phyloP scores from a whole-genome alignment of 2,113 vertebrate genomes.

The Indri indri region DNA sequence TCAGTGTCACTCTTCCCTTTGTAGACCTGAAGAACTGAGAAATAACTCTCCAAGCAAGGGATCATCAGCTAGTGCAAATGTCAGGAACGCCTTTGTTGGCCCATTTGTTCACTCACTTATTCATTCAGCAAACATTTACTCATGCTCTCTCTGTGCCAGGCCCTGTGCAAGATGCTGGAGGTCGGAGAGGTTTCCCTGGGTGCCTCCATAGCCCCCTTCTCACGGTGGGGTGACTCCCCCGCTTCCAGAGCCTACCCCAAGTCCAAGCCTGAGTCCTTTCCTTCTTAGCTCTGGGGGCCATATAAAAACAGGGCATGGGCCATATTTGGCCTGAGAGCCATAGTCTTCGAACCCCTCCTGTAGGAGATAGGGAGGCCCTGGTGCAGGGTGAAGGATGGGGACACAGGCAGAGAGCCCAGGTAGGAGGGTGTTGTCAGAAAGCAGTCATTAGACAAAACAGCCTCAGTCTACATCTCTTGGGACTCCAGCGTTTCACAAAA shows the following conservation, averaged over 20 bases:
- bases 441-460: neutral
- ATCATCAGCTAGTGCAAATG: neutral
- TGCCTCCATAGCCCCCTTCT: neutral
- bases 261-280: neutral
- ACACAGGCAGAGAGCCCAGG: neutral
- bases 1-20: neutral
- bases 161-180: neutral
- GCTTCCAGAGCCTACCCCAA: neutral
- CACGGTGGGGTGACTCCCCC: neutral
- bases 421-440: neutral
- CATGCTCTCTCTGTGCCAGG: neutral
- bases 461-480: neutral
- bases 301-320: neutral
- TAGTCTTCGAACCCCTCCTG: neutral
- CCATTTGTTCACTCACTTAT: neutral
- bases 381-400: neutral
- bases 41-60: neutral
- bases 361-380: accelerated
- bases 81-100: neutral
- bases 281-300: neutral
- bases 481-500: neutral
- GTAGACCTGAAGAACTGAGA: neutral
- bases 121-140: constrained; percentile 17
- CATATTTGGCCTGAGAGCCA: neutral
- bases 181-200: neutral